Conservation (phyloP, 1,140 invertebrate species). For the Drosophila pallidifrons region DNA sequence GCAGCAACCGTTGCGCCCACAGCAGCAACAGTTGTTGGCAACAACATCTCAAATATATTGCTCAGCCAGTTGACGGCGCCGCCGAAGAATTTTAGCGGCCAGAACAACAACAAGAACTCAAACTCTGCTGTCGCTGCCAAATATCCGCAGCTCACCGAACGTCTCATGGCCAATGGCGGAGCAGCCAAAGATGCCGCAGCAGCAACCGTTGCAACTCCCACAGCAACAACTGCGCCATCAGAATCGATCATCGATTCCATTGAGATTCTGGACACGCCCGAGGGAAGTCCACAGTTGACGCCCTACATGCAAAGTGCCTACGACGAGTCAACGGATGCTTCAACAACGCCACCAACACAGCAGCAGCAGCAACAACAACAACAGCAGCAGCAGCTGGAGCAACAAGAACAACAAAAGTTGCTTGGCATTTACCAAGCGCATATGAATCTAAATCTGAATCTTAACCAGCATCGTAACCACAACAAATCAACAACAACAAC, state of each 20-base stretch:
- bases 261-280: conserved; percentile 79
- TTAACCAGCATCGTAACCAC: conserved; percentile 33
- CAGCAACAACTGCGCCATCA: conserved; percentile 8
- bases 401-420: conserved; percentile 1
- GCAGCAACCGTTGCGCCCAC: conserved; percentile 1
- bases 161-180: conserved; percentile 73
- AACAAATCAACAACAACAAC: conserved; percentile 20
- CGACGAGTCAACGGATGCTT: conserved; percentile 48
- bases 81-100: conserved; percentile 63
- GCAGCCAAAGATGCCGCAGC: conserved; percentile 20
- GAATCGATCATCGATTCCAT: conserved; percentile 74
- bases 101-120: conserved; percentile 18
- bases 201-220: conserved; percentile 3
- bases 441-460: conserved; percentile 36
- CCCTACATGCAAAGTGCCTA: conserved; percentile 49
- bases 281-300: conserved; percentile 68
- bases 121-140: conserved; percentile 40
- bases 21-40: neutral
- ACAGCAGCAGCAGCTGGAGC: conserved; percentile 8
- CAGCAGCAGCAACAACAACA: conserved; percentile 14
- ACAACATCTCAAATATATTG: conserved; percentile 54
- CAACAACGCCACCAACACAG: neutral
- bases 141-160: conserved; percentile 78
- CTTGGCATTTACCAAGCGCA: conserved; percentile 50
- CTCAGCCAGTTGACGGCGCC: conserved; percentile 70